phyloP scores from a whole-genome alignment of 2,888 invertebrate genomes.

The Drosophila infuscata region DNA sequence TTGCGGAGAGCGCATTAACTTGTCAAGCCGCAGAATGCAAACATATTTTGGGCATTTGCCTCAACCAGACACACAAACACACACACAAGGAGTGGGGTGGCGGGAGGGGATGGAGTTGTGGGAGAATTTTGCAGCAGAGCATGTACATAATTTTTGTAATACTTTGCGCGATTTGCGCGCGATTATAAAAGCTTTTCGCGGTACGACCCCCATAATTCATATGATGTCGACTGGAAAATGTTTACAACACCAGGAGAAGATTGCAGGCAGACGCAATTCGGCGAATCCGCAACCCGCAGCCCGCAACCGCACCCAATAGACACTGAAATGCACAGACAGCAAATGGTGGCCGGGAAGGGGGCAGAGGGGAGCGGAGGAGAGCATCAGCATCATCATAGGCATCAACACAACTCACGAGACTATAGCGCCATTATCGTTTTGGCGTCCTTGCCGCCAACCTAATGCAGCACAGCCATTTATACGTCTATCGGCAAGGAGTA shows the following conservation, averaged over 20 bases:
- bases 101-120: background rate
- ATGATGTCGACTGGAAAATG: conserved; percentile 81
- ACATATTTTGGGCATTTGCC: conserved; percentile 83
- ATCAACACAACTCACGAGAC: conserved; percentile 44
- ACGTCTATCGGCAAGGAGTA: conserved; percentile 66
- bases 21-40: conserved; percentile 81
- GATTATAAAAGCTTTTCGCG: conserved; percentile 85
- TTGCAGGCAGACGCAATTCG: conserved; percentile 55
- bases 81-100: background rate
- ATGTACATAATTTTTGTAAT: conserved; percentile 82
- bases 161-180: conserved; percentile 83
- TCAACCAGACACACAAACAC: conserved; percentile 32
- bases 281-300: conserved; percentile 5
- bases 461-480: conserved; percentile 66
- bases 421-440: conserved; percentile 61
- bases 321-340: conserved; percentile 23
- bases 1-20: conserved; percentile 77
- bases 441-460: conserved; percentile 54
- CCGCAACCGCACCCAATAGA: conserved; percentile 24
- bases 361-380: background rate
- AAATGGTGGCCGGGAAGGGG: background rate
- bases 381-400: conserved; percentile 5
- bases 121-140: conserved; percentile 39
- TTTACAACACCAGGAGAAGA: conserved; percentile 76
- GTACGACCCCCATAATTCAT: conserved; percentile 84